These are phyloP conservation scores for Andrena praecox DNA, from an alignment of 2,888 invertebrate species.

Conservation along the genomic window DNA sequence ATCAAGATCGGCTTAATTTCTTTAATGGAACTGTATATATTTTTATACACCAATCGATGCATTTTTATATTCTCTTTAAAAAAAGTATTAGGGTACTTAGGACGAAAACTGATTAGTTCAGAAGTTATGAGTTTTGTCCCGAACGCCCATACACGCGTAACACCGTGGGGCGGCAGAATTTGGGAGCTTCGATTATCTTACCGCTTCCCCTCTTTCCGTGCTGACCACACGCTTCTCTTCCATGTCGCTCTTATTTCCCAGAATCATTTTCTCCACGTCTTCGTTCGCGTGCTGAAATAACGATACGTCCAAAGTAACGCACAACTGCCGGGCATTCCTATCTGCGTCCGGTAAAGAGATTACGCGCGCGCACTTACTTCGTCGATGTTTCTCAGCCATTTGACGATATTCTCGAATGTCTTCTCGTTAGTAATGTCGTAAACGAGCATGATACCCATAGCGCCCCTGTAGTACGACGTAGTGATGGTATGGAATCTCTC, in stretches of 20 bases:
- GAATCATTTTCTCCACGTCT: slow-evolving; percentile 99
- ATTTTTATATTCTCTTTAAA: too few relatives aligned
- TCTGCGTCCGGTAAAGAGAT: not conserved
- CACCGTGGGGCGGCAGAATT: not conserved
- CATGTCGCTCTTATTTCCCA: slow-evolving; percentile 99
- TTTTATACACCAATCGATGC: too few relatives aligned
- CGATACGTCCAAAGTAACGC: not conserved
- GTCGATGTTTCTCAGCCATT: slow-evolving; percentile 99
- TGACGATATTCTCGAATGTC: slow-evolving; percentile 99
- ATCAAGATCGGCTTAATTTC: too few relatives aligned
- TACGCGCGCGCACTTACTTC: slow-evolving; percentile 88
- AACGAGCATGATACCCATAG: slow-evolving; percentile 99
- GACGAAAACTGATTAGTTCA: too few relatives aligned
- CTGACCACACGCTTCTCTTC: slow-evolving; percentile 96
- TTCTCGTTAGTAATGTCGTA: slow-evolving; percentile 99
- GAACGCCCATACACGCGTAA: too few relatives aligned
- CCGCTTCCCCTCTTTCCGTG: slow-evolving; percentile 96
- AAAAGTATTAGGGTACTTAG: too few relatives aligned
- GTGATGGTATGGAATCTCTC: slow-evolving; percentile 99
- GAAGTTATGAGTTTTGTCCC: too few relatives aligned
- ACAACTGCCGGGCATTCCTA: not conserved
- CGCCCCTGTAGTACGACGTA: slow-evolving; percentile 98
- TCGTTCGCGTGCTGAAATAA: slow-evolving; percentile 95
- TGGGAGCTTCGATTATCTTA: slow-evolving; percentile 80
- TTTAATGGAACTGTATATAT: too few relatives aligned